Base-by-base conservation (phyloP, 2,113 vertebrate genomes). In the Lepidothrix coronata region DNA sequence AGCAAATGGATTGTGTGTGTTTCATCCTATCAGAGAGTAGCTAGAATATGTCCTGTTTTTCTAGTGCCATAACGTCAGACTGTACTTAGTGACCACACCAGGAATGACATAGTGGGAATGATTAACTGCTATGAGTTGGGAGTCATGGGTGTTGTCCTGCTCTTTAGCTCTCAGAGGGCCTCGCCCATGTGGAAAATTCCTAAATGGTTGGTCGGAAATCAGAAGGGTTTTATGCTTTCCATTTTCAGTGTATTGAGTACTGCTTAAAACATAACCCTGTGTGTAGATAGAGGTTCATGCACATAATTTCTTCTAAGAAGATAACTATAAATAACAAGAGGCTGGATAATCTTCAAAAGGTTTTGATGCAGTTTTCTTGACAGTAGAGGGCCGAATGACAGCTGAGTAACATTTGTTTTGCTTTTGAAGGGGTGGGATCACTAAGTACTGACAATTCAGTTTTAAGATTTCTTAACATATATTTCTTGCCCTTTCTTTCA, bases 391-490 rank as follows among this genome's bases (percentile, higher is more conserved):
- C 3, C 25, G 75, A 81, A 63, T 30, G 11, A 20, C 5, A 58
- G 3, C 5, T 35, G 19, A 81, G 2, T 44, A 44, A n/a, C 3
- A 14, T 35, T 52, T 41, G 0, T 59, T 87, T 75, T 62, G 0
- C 5, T 39, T 11, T 39, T 11, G 12, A 1, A 2, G 2, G n/a
- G 48, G 39, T 21, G 5, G 6, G 54, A 57, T 3, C 12, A 10
- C 4, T 25, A 44, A 1, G 3, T 43, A 67, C 3, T 33, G 13
- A 12, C 59, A 17, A 43, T 35, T 66, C 5, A 20, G 0, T 48
- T 79, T 31, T n/a, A 67, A 52, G 18, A 22, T 61, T 54, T 76
- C 5, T 12, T 62, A 25, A 23, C 12, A 27, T 7, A 8, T 59
- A 39, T 33, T n/a, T 73, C 7, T 84, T 73, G 2, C 5, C 1